Percentiles rank a stretch among this genome's conserved stretches.
Evolutionary conservation across 1,140 invertebrate genomes (phyloP).

Genomic region (Ylistrum balloti): DNA sequence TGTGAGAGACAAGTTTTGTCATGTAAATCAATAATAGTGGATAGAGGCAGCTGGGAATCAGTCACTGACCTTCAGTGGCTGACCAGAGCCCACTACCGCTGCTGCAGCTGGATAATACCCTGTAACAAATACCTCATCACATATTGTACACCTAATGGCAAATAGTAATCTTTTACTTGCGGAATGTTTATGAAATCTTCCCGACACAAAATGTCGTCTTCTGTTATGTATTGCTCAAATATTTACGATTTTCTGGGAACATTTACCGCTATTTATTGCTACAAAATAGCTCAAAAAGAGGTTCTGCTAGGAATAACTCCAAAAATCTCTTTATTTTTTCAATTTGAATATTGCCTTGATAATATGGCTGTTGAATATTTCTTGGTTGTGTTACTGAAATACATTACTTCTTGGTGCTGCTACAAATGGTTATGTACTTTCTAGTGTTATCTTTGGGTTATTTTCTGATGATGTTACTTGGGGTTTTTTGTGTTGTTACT

Average conservation of each 20-base stretch:
- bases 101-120: not conserved
- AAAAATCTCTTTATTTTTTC: too few species aligned
- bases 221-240: not conserved
- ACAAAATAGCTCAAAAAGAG: not conserved
- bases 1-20: constrained; percentile 25
- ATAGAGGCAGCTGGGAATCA: not conserved
- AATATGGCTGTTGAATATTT: too few species aligned
- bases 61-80: not conserved
- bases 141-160: not conserved
- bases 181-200: not conserved
- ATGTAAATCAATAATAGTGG: not conserved
- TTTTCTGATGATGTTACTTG: too few species aligned
- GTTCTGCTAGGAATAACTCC: too few species aligned
- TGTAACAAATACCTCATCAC: not conserved
- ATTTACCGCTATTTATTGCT: not conserved
- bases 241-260: not conserved
- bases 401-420: too few species aligned
- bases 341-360: too few species aligned
- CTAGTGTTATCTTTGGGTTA: too few species aligned
- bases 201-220: not conserved
- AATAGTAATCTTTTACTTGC: not conserved
- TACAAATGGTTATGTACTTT: too few species aligned
- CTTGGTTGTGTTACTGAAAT: too few species aligned
- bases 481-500: too few species aligned
- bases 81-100: not conserved